Conservation (phyloP, 1,140 invertebrate species). For the Caerostris darwini region DNA sequence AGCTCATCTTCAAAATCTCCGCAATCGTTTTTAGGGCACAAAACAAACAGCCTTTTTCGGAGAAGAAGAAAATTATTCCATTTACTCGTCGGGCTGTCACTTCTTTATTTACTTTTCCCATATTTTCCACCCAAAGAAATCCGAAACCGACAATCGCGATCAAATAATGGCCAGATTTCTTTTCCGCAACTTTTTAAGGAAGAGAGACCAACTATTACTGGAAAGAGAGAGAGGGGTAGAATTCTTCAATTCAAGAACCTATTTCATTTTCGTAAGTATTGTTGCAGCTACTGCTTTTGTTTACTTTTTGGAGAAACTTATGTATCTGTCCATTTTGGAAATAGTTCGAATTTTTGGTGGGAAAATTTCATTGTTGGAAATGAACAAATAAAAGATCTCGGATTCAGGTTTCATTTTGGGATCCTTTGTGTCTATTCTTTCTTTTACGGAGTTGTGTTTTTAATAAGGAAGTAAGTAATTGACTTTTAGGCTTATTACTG, state of each 20-base stretch:
- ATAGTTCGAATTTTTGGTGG: background rate
- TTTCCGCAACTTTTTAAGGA: background rate
- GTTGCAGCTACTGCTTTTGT: background rate
- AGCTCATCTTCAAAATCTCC: too few species aligned
- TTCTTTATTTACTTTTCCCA: background rate
- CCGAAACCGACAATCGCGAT: background rate
- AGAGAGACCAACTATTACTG: background rate
- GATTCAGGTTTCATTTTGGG: background rate
- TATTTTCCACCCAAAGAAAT: background rate
- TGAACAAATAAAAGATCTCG: background rate
- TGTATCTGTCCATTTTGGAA: background rate
- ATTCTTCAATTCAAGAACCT: too few species aligned
- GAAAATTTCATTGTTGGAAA: background rate
- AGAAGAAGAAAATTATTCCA: background rate
- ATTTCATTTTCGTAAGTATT: background rate
- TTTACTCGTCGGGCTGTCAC: background rate
- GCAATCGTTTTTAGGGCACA: background rate
- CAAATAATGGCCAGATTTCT: background rate
- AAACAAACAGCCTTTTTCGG: background rate
- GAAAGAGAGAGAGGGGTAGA: too few species aligned
- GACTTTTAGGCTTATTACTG: background rate
- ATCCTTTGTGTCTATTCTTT: background rate
- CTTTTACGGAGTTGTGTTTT: too few species aligned
- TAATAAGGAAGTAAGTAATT: background rate
- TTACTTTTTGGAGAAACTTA: background rate